Percentiles rank a stretch among this genome's conserved stretches.
Conservation (phyloP, 2,888 invertebrate species). For the Clepsis dumicolana region DNA sequence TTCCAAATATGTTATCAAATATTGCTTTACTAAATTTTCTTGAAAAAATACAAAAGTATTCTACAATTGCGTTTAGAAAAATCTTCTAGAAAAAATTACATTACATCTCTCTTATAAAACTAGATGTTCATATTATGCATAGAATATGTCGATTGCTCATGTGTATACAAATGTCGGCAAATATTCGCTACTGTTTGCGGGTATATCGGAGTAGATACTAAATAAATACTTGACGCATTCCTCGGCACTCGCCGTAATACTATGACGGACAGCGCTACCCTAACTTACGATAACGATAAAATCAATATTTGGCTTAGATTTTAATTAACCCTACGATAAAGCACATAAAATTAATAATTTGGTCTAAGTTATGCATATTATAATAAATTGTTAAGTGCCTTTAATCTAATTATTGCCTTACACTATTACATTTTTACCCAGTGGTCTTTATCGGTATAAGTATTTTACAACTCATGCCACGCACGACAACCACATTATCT, state of each 20-base stretch:
- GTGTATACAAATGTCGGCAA: slow-evolving; percentile 61
- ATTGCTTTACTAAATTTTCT: slow-evolving; percentile 78
- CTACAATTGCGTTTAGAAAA: slow-evolving; percentile 76
- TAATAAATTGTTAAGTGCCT: slow-evolving; percentile 81
- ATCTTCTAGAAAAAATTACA: slow-evolving; percentile 80
- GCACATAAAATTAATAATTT: slow-evolving; percentile 84
- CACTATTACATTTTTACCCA: slow-evolving; percentile 75
- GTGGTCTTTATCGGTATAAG: slow-evolving; percentile 60
- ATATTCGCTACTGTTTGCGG: slow-evolving; percentile 47
- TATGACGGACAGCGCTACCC: slow-evolving; percentile 75
- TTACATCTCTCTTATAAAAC: slow-evolving; percentile 73
- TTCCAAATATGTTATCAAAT: slow-evolving; percentile 78
- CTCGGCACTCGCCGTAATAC: slow-evolving; percentile 77
- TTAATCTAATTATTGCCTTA: slow-evolving; percentile 84
- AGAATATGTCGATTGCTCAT: slow-evolving; percentile 67
- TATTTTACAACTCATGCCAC: slow-evolving; percentile 51
- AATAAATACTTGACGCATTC: slow-evolving; percentile 80
- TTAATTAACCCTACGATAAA: slow-evolving; percentile 84
- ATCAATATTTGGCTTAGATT: slow-evolving; percentile 86
- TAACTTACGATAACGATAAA: slow-evolving; percentile 78
- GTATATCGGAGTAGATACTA: slow-evolving; percentile 53
- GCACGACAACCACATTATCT: slow-evolving; percentile 23
- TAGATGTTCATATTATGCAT: slow-evolving; percentile 81
- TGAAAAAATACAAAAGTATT: slow-evolving; percentile 85
- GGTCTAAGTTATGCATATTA: slow-evolving; percentile 84